These are phyloP conservation scores for Speoplatyrhinus poulsoni DNA, from an alignment of 2,113 vertebrate genomes.

Conservation along the genomic window DNA sequence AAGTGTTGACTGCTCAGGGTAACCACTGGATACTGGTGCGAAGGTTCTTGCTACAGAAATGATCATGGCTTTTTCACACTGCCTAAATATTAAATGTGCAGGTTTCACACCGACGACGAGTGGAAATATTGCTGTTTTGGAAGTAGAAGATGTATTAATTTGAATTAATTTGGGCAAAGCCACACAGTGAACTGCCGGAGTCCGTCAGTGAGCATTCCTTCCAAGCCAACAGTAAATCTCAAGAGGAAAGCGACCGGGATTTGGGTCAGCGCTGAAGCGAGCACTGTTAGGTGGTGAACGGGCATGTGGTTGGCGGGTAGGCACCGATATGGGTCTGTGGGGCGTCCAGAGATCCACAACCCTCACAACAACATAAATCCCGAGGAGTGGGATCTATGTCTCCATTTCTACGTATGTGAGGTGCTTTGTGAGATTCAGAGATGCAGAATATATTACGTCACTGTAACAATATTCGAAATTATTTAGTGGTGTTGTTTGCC, in stretches of 20 bases:
- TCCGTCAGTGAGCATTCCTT: slow-evolving; percentile 64
- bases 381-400: slow-evolving; percentile 66
- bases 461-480: slow-evolving; percentile 56
- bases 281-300: slow-evolving; percentile 1
- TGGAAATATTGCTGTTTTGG: slow-evolving; percentile 19
- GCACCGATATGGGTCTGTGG: slow-evolving; percentile 47
- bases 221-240: slow-evolving; percentile 24
- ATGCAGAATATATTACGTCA: slow-evolving; percentile 67
- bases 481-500: slow-evolving; percentile 56
- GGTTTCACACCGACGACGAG: slow-evolving; percentile 33
- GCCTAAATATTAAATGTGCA: slow-evolving; percentile 33
- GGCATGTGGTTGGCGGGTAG: slow-evolving; percentile 26
- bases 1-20: not conserved
- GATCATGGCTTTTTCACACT: slow-evolving; percentile 11
- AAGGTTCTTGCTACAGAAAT: not conserved
- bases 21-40: not conserved
- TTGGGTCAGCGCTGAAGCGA: slow-evolving; percentile 34
- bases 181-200: slow-evolving; percentile 1
- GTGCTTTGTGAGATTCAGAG: slow-evolving; percentile 60
- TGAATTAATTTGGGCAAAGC: not conserved
- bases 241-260: slow-evolving; percentile 3
- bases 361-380: slow-evolving; percentile 75
- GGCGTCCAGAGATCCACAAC: slow-evolving; percentile 67
- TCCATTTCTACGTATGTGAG: slow-evolving; percentile 1
- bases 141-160: not conserved